Conservation (phyloP, 2,888 invertebrate species). For the Metalampra italica region DNA sequence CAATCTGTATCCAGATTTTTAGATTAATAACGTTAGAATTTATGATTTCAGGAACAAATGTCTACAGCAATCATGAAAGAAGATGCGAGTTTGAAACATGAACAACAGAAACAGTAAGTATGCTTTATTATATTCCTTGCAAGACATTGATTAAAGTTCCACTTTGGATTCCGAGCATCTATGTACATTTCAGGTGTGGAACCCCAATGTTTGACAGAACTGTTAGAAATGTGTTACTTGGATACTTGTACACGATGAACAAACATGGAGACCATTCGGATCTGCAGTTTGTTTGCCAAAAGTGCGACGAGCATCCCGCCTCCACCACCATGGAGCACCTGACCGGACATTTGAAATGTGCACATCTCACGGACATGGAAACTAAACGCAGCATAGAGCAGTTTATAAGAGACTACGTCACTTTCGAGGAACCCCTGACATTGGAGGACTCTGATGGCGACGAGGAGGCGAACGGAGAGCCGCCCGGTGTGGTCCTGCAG, state of each 20-base stretch:
- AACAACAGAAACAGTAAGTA: conserved; percentile 25
- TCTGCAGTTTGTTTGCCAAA: conserved; percentile 48
- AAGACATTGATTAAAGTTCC: neutral
- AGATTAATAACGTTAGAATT: too few relatives aligned
- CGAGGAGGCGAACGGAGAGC: neutral
- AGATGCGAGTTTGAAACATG: conserved; percentile 5
- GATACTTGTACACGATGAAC: conserved; percentile 35
- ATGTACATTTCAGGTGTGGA: conserved; percentile 43
- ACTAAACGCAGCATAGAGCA: conserved; percentile 19
- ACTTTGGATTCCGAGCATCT: neutral
- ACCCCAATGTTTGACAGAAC: conserved; percentile 18
- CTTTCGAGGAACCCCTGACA: conserved; percentile 44
- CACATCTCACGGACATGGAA: conserved; percentile 25
- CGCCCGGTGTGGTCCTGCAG: conserved; percentile 13
- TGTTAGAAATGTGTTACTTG: conserved; percentile 33
- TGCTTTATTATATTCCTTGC: neutral
- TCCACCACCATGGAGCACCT: conserved; percentile 27
- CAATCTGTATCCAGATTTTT: too few relatives aligned
- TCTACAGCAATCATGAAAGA: conserved; percentile 8
- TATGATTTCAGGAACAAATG: conserved; percentile 18
- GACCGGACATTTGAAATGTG: conserved; percentile 32
- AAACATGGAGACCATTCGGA: conserved; percentile 30
- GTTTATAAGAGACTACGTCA: conserved; percentile 48
- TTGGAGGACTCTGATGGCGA: conserved; percentile 32
- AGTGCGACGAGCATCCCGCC: conserved; percentile 31